phyloP scores from a whole-genome alignment of 2,113 vertebrate genomes.

The Crypturellus undulatus region DNA sequence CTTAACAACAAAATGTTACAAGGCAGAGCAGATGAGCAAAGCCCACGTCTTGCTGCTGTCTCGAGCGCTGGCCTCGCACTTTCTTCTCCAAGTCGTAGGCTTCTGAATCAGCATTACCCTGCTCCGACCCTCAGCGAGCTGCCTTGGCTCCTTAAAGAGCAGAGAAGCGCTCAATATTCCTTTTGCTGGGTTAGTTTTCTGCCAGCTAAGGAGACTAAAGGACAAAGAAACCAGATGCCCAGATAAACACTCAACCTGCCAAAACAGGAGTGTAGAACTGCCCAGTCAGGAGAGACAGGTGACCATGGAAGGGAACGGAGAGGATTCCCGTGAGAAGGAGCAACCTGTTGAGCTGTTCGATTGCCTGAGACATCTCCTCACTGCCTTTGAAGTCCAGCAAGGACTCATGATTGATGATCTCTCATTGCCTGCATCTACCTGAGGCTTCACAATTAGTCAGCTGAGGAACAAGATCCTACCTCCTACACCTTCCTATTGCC shows the following conservation, averaged over 20 bases:
- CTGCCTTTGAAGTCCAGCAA: conserved; percentile 65
- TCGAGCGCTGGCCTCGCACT: not conserved
- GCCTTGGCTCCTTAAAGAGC: not conserved
- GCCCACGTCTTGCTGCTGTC: not conserved
- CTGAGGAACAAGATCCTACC: conserved; percentile 7
- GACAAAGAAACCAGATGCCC: not conserved
- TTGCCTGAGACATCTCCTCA: conserved; percentile 51
- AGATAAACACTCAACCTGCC: not conserved
- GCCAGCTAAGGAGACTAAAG: not conserved
- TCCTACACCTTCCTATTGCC: not conserved
- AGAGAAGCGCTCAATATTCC: not conserved
- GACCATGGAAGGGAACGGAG: not conserved
- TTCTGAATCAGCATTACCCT: not conserved
- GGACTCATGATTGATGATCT: conserved; percentile 41
- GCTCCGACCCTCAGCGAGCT: not conserved
- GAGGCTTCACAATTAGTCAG: conserved; percentile 55
- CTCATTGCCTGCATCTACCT: conserved; percentile 52
- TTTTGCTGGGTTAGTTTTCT: not conserved
- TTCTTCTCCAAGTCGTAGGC: not conserved
- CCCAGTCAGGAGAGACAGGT: not conserved
- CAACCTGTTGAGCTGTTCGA: conserved; percentile 16
- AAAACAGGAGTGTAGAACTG: not conserved
- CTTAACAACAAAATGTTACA: not conserved
- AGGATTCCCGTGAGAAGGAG: conserved; percentile 5
- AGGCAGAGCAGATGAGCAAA: not conserved